phyloP scores from a whole-genome alignment of 2,113 vertebrate genomes.

The Onychostoma macrolepis region DNA sequence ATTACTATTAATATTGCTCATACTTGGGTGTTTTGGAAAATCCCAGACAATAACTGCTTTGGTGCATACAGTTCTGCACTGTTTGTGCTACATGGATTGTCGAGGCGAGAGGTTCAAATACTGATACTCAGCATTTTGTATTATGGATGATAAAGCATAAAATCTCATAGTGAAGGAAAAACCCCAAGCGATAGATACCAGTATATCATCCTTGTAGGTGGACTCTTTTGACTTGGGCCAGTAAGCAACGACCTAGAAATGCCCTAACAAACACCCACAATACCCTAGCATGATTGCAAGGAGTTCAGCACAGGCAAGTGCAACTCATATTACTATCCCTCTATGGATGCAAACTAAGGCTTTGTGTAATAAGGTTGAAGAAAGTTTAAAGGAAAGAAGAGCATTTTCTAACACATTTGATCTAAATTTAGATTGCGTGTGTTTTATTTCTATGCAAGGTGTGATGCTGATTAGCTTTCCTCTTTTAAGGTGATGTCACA shows the following conservation, averaged over 20 bases:
- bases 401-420: not conserved
- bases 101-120: not conserved
- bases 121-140: not conserved
- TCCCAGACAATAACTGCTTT: not conserved
- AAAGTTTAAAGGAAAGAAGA: not conserved
- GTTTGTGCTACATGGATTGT: not conserved
- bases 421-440: not conserved
- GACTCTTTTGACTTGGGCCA: not conserved
- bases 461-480: not conserved
- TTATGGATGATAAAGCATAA: not conserved
- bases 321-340: not conserved
- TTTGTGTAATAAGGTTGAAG: not conserved
- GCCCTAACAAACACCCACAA: not conserved
- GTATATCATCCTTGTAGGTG: not conserved
- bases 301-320: not conserved
- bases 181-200: not conserved
- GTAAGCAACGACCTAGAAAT: not conserved
- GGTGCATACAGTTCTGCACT: not conserved
- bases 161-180: not conserved
- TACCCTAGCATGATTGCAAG: not conserved
- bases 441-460: not conserved
- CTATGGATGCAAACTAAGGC: not conserved
- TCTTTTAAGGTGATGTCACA: not conserved
- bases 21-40: not conserved
- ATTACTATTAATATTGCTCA: not conserved